Conservation (phyloP, 92 coral and sea anemone genomes). For the Desmophyllum pertusum region DNA sequence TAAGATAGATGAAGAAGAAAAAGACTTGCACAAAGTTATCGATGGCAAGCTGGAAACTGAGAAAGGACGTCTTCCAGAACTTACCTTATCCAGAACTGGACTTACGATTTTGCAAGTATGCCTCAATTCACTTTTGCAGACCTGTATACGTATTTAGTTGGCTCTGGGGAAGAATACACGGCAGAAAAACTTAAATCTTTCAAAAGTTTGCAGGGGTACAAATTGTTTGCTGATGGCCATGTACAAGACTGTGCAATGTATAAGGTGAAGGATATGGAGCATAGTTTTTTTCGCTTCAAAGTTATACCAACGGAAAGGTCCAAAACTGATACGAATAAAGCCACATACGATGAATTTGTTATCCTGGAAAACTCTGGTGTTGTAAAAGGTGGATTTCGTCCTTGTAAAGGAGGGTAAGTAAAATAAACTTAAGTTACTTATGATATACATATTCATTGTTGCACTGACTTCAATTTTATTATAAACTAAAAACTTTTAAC, state of each 20-base stretch:
- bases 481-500: background rate
- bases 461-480: background rate
- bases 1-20: slow-evolving; percentile 26
- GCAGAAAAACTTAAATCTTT: slow-evolving; percentile 38
- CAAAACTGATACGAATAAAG: background rate
- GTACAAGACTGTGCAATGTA: no score
- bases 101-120: slow-evolving; percentile 28
- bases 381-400: slow-evolving; percentile 38
- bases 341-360: background rate
- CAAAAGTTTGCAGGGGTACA: slow-evolving; percentile 32
- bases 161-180: slow-evolving; percentile 38
- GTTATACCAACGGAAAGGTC: slow-evolving; percentile 15
- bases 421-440: background rate
- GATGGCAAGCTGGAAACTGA: slow-evolving; percentile 1
- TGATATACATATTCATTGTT: background rate
- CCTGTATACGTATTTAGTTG: slow-evolving; percentile 31
- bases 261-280: no score
- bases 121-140: slow-evolving; percentile 37
- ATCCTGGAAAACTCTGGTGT: background rate
- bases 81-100: slow-evolving; percentile 21
- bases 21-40: background rate
- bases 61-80: slow-evolving; percentile 10
- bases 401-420: slow-evolving; percentile 55
- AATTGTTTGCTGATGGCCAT: no score
- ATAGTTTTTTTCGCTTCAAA: background rate